Evolutionary conservation across 2,113 vertebrate genomes (phyloP).

Genomic region (Willisornis vidua): DNA sequence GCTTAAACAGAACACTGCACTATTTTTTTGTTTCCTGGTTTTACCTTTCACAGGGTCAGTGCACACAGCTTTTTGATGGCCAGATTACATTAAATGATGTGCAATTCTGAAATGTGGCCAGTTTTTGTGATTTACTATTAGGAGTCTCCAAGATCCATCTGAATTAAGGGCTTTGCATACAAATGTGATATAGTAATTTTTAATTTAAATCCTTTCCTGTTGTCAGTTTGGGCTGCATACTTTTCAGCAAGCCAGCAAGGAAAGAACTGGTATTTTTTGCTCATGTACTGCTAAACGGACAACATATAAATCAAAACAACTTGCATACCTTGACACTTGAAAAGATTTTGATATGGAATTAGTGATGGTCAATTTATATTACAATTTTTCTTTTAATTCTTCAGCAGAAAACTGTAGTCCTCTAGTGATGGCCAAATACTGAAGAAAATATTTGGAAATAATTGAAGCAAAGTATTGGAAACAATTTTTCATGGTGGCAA

Average conservation of each 20-base stretch:
- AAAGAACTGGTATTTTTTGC: neutral
- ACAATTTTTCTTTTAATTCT: neutral
- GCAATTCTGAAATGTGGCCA: neutral
- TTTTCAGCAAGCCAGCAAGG: neutral
- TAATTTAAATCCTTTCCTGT: neutral
- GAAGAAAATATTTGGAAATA: neutral
- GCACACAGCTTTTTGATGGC: neutral
- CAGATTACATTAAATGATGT: neutral
- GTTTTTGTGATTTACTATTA: neutral
- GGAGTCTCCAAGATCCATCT: neutral
- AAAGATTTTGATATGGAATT: neutral
- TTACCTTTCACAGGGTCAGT: neutral
- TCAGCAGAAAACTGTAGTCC: neutral
- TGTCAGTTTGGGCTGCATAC: neutral
- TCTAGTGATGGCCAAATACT: fast-evolving
- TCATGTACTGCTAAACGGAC: neutral
- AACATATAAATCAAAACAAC: neutral
- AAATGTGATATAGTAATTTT: neutral
- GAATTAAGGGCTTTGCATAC: neutral
- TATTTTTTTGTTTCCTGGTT: neutral
- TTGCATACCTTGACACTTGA: neutral
- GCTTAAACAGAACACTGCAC: neutral
- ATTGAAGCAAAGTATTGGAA: neutral
- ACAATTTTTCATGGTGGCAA: neutral
- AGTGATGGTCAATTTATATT: neutral